Conservation (phyloP, 2,888 invertebrate genomes). For the Agrochola litura region DNA sequence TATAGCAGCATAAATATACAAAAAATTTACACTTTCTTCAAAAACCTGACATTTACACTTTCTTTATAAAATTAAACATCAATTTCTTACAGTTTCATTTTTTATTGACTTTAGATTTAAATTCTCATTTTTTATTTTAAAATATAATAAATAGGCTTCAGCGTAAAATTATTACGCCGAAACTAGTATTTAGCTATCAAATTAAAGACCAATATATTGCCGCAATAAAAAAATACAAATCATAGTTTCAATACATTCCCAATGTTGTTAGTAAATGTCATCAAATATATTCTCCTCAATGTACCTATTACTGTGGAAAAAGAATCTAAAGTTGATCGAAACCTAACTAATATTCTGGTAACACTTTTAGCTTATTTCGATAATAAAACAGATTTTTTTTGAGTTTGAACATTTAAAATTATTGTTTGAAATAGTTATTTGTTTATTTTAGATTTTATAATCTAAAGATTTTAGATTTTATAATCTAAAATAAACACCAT, state of each 20-base stretch:
- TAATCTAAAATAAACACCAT: constrained; percentile 4
- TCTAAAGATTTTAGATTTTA: neutral
- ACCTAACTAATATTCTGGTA: neutral
- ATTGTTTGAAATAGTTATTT: neutral
- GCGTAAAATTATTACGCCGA: neutral
- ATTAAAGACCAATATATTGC: neutral
- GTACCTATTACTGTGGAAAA: neutral
- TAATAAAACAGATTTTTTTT: neutral
- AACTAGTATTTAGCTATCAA: neutral
- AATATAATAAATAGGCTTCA: neutral
- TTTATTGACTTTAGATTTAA: neutral
- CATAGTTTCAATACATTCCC: neutral
- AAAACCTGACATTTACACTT: neutral
- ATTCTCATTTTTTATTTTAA: neutral
- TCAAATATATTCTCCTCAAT: neutral
- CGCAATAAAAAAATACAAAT: neutral
- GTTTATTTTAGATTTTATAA: neutral
- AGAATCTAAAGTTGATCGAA: too few species aligned
- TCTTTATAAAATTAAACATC: neutral
- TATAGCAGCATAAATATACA: neutral
- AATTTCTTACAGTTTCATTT: neutral
- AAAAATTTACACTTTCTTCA: neutral
- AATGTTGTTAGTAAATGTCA: neutral
- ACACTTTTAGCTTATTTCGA: too few species aligned
- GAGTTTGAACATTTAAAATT: neutral